phyloP scores from a whole-genome alignment of 2,888 invertebrate genomes.

The Allacma fusca region DNA sequence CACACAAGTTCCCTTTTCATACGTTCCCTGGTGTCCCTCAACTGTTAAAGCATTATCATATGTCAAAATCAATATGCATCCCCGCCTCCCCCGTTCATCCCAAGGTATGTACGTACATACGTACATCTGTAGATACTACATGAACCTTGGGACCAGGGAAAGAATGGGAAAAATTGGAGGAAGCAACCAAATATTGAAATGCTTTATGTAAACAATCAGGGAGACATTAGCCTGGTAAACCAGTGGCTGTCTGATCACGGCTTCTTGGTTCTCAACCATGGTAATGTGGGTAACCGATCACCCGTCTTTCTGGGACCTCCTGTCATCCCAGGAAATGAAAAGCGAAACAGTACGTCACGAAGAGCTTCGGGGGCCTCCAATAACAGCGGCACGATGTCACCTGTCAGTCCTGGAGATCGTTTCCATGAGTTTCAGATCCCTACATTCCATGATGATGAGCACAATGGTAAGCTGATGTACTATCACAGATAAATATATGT shows the following conservation, averaged over 20 bases:
- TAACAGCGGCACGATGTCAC: slow-evolving; percentile 56
- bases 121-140: no score
- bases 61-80: no score
- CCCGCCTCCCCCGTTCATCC: no score
- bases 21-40: no score
- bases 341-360: slow-evolving; percentile 49
- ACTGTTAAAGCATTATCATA: no score
- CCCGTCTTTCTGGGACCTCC: slow-evolving; percentile 55
- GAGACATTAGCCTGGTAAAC: slow-evolving; percentile 65
- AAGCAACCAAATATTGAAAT: not conserved
- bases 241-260: slow-evolving; percentile 67
- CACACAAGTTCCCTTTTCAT: no score
- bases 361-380: slow-evolving; percentile 59
- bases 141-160: no score
- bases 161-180: no score
- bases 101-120: no score
- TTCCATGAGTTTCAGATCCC: slow-evolving; percentile 49
- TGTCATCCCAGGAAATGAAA: slow-evolving; percentile 1
- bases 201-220: slow-evolving; percentile 32
- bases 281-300: slow-evolving; percentile 61
- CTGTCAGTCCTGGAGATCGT: slow-evolving; percentile 53
- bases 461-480: slow-evolving; percentile 38
- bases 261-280: slow-evolving; percentile 64
- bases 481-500: no score
- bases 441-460: slow-evolving; percentile 51